These are phyloP conservation scores for Megaceryle torquata DNA, from an alignment of 2,113 vertebrate species.

Conservation along the genomic window DNA sequence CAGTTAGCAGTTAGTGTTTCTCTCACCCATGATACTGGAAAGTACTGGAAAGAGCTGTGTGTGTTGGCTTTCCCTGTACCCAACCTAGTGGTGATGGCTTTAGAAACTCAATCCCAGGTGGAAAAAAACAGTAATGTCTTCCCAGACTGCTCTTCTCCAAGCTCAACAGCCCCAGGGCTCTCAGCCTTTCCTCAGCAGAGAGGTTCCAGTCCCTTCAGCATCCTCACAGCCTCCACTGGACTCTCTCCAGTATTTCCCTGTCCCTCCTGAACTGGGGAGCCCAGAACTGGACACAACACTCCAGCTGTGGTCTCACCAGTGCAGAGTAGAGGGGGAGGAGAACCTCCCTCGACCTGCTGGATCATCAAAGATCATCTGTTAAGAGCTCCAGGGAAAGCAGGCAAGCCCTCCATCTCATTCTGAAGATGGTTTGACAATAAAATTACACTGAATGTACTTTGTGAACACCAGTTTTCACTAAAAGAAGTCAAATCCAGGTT, in stretches of 20 bases:
- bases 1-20: not conserved
- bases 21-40: not conserved
- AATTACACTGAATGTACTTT: fast-evolving
- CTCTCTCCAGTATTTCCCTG: too few relatives aligned
- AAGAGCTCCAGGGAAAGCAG: not conserved
- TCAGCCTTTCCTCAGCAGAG: too few relatives aligned
- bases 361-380: not conserved
- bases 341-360: too few relatives aligned
- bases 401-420: not conserved
- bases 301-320: too few relatives aligned
- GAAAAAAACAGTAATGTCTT: not conserved
- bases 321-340: too few relatives aligned
- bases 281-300: too few relatives aligned
- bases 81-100: not conserved
- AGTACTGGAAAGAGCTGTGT: not conserved
- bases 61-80: not conserved
- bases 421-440: not conserved
- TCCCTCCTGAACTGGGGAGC: too few relatives aligned
- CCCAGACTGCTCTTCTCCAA: too few relatives aligned
- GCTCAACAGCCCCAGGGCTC: too few relatives aligned
- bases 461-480: not conserved
- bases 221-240: too few relatives aligned
- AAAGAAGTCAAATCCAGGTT: fast-evolving
- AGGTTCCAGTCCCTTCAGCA: too few relatives aligned
- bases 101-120: not conserved